Percentiles rank a stretch among this genome's conserved stretches.
These are phyloP conservation scores for Papilio gigon DNA, from an alignment of 2,888 invertebrate species.

Conservation along the genomic window DNA sequence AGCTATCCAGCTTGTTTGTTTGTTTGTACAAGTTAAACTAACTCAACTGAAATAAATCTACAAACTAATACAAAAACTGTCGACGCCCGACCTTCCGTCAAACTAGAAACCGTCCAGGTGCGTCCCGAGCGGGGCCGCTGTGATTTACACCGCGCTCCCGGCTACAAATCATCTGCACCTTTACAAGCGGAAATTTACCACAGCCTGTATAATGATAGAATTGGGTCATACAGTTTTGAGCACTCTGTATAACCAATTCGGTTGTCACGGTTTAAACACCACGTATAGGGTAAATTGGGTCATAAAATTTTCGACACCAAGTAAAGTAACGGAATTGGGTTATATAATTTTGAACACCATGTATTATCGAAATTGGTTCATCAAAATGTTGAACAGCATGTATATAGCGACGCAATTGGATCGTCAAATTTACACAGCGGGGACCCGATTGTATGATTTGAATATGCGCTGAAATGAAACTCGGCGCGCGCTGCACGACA, in stretches of 20 bases:
- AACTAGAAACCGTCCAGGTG: slow-evolving; percentile 25
- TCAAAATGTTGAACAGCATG: slow-evolving; percentile 16
- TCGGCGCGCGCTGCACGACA: slow-evolving; percentile 1
- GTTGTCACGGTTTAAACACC: no score
- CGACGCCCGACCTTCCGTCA: slow-evolving; percentile 34
- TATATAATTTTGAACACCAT: not conserved
- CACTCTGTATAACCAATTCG: no score
- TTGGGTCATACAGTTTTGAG: not conserved
- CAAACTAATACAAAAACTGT: slow-evolving; percentile 49
- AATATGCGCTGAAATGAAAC: slow-evolving; percentile 17
- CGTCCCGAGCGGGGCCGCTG: not conserved
- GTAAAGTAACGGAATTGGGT: not conserved
- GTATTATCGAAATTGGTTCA: not conserved
- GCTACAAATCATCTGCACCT: slow-evolving; percentile 31
- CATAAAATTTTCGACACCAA: no score
- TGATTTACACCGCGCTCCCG: slow-evolving; percentile 32
- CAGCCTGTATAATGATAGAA: slow-evolving; percentile 10
- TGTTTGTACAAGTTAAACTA: not conserved
- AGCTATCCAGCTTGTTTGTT: no score
- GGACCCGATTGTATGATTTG: slow-evolving; percentile 26
- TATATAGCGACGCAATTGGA: slow-evolving; percentile 27
- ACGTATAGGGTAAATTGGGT: no score
- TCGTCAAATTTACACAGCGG: slow-evolving; percentile 22
- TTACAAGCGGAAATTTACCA: slow-evolving; percentile 20
- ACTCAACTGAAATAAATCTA: slow-evolving; percentile 44